These are phyloP conservation scores for Poecilia velifera DNA, from an alignment of 2,797 vertebrate species.

Conservation along the genomic window DNA sequence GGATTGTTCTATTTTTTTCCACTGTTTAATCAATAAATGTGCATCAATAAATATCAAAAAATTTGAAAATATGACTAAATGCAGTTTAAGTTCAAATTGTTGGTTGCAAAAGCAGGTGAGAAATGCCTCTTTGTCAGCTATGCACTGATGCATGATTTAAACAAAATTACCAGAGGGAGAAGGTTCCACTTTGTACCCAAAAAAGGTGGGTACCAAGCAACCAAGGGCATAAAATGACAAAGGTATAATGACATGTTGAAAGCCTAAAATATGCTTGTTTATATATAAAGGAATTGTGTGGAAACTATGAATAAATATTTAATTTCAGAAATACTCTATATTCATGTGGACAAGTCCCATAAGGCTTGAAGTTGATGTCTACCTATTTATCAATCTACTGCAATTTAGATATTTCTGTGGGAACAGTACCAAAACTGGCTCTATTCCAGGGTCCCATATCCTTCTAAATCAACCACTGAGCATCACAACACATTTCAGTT, in stretches of 20 bases:
- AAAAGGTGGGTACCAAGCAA: background rate
- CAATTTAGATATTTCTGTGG: background rate
- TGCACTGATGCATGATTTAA: background rate
- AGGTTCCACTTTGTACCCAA: background rate
- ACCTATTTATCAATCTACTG: background rate
- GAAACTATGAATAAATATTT: background rate
- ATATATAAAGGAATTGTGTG: background rate
- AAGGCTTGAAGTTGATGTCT: background rate
- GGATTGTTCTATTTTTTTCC: too few species aligned
- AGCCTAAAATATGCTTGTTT: background rate
- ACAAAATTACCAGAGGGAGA: background rate
- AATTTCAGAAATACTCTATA: background rate
- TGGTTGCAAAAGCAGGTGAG: background rate
- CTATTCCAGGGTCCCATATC: background rate
- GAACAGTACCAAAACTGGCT: background rate
- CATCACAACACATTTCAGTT: slow-evolving; percentile 15
- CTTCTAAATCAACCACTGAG: background rate
- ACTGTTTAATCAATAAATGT: too few species aligned
- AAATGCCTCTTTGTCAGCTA: background rate
- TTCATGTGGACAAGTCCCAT: background rate
- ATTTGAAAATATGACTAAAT: too few species aligned
- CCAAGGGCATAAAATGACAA: background rate
- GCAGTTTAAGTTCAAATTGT: background rate
- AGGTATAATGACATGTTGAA: background rate
- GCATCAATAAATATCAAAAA: too few species aligned